Base-by-base conservation (phyloP, 2,797 vertebrate species). In the Carcharodon carcharias region DNA sequence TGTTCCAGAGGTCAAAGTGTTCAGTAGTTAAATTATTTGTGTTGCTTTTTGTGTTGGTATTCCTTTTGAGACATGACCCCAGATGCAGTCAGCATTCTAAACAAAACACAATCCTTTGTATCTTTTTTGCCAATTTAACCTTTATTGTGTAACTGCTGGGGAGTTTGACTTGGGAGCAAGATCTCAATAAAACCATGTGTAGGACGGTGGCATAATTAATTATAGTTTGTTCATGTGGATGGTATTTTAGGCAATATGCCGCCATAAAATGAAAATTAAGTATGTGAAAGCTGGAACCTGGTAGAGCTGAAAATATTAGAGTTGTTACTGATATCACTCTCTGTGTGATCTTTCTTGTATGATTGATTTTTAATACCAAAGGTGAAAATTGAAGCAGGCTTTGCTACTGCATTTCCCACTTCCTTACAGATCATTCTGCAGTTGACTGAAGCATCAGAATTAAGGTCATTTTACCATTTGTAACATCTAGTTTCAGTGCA, bases 101-200 rank as follows among this genome's bases (percentile, higher is more conserved):
- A 58, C 3, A 58, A 56, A 58, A 56, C 65, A 67, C 54, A 89
- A 28, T 35, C 54, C 35, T 58, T 97, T 97, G 97, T 97, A 98
- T 98, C 45, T 98, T 98, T 96, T 97, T 97, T 98, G 97, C 97
- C 97, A 98, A 97, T 96, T 96, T 97, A 96, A 97, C 97, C 98
- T 98, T 98, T 98, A 97, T 97, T 98, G 97, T 98, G 98, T 98
- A 97, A 97, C 97, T 98, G 97, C 98, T 97, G 96, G 0, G 96
- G 96, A 97, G 98, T 97, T 97, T 97, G 97, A 97, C 56, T 89
- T 58, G 98, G 97, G 97, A 98, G 98, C 97, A 97, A 97, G 6
- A 97, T 97, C 97, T 97, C 97, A 97, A 97, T 97, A 97, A 97
- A 98, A 98, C 97, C 98, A 98, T 98, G 98, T 98, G 98, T 96